phyloP scores from a whole-genome alignment of 2,888 invertebrate species.

The Boloria euphrosyne region DNA sequence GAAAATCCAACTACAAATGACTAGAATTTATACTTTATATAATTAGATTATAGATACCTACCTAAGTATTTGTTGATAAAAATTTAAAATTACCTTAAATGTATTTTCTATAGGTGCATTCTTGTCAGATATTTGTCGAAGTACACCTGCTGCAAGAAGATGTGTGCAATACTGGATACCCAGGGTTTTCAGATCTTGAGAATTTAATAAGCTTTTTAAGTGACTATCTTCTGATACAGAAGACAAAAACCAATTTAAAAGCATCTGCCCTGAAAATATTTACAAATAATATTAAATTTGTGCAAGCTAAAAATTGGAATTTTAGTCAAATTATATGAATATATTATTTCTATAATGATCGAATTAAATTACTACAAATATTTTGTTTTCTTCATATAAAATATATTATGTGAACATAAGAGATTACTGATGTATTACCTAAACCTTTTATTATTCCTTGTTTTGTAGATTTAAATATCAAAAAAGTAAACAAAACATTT shows the following conservation, averaged over 20 bases:
- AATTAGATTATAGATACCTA: too few relatives aligned
- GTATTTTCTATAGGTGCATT: constrained; percentile 85
- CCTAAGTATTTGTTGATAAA: not conserved
- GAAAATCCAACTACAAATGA: not conserved
- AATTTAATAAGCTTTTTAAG: constrained; percentile 83
- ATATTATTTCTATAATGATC: too few relatives aligned
- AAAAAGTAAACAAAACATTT: too few relatives aligned
- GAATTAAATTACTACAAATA: too few relatives aligned
- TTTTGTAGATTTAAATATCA: too few relatives aligned
- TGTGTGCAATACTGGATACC: constrained; percentile 93
- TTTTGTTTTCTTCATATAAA: too few relatives aligned
- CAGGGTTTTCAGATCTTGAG: constrained; percentile 89
- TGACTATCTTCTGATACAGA: constrained; percentile 88
- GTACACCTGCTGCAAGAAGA: constrained; percentile 92
- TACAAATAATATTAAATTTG: not conserved
- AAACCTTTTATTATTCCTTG: too few relatives aligned
- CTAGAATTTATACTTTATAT: not conserved
- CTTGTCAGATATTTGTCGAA: constrained; percentile 90
- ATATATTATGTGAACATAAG: too few relatives aligned
- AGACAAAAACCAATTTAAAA: constrained; percentile 94
- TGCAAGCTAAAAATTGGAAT: not conserved
- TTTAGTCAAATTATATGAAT: not conserved
- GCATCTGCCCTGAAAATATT: constrained; percentile 90
- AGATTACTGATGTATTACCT: too few relatives aligned
- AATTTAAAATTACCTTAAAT: constrained; percentile 84